Conservation (phyloP, 2,113 vertebrate genomes). For the Hipposideros armiger region DNA sequence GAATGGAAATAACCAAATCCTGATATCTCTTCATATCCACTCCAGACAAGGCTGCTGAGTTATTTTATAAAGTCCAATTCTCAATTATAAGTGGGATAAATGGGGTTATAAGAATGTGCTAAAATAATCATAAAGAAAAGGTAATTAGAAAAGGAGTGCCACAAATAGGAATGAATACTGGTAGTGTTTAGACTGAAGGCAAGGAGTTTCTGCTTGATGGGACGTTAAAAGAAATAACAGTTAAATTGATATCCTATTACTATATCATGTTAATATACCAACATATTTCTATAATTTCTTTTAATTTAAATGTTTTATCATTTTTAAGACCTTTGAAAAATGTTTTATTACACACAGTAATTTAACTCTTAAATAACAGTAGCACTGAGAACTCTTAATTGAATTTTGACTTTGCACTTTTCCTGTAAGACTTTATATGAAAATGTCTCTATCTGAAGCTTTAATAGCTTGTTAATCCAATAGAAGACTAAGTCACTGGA, state of each 20-base stretch:
- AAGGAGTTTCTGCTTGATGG: not conserved
- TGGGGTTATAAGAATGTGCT: not conserved
- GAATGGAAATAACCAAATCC: not conserved
- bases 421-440: not conserved
- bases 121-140: not conserved
- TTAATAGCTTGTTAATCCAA: slow-evolving; percentile 20
- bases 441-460: not conserved
- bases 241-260: not conserved
- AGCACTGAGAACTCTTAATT: not conserved
- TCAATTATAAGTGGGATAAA: not conserved
- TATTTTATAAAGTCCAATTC: not conserved
- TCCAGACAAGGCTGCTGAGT: not conserved
- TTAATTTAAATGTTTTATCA: not conserved
- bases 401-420: not conserved
- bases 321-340: not conserved
- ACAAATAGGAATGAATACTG: not conserved
- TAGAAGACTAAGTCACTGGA: not conserved
- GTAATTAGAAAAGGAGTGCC: not conserved
- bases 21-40: not conserved
- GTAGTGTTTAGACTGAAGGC: not conserved
- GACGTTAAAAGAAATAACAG: not conserved
- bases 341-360: not conserved
- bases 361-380: slow-evolving; percentile 17
- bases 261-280: not conserved
- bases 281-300: not conserved